Evolutionary conservation across 2,797 vertebrate genomes (phyloP).

Genomic region (Kryptopterus vitreolus): DNA sequence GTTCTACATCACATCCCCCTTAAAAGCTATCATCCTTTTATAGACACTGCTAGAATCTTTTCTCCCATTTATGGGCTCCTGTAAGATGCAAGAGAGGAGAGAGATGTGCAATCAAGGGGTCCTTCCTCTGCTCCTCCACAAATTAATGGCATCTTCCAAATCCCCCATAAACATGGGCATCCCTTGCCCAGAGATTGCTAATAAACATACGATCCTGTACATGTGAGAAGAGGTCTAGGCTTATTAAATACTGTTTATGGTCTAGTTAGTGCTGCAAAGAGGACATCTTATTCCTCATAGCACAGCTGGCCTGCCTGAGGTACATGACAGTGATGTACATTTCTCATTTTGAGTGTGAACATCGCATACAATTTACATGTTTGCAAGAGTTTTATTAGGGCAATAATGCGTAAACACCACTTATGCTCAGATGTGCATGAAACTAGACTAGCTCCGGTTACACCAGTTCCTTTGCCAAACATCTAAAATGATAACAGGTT

Average conservation of each 20-base stretch:
- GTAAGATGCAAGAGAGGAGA: constrained; percentile 39
- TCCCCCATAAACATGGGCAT: constrained; percentile 47
- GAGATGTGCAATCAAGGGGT: constrained; percentile 61
- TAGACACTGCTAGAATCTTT: constrained; percentile 70
- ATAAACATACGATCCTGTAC: constrained; percentile 55
- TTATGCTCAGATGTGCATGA: not conserved
- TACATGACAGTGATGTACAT: constrained; percentile 50
- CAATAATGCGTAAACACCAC: not conserved
- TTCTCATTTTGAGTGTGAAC: not conserved
- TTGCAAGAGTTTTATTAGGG: not conserved
- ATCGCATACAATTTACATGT: not conserved
- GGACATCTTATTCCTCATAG: constrained; percentile 58
- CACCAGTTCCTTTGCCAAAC: constrained; percentile 36
- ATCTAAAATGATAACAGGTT: constrained; percentile 31
- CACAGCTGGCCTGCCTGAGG: constrained; percentile 66
- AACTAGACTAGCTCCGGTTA: constrained; percentile 34
- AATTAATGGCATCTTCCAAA: constrained; percentile 16
- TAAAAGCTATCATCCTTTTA: constrained; percentile 70
- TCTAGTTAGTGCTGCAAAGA: constrained; percentile 56
- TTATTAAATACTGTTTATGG: constrained; percentile 55
- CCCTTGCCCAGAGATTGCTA: constrained; percentile 54
- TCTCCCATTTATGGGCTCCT: constrained; percentile 76
- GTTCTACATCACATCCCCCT: constrained; percentile 62
- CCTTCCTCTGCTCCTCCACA: constrained; percentile 47
- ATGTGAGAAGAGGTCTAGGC: constrained; percentile 43